Percentiles rank a stretch among this genome's conserved stretches.
Conservation (phyloP, 2,888 invertebrate genomes). For the Urechis unicinctus region DNA sequence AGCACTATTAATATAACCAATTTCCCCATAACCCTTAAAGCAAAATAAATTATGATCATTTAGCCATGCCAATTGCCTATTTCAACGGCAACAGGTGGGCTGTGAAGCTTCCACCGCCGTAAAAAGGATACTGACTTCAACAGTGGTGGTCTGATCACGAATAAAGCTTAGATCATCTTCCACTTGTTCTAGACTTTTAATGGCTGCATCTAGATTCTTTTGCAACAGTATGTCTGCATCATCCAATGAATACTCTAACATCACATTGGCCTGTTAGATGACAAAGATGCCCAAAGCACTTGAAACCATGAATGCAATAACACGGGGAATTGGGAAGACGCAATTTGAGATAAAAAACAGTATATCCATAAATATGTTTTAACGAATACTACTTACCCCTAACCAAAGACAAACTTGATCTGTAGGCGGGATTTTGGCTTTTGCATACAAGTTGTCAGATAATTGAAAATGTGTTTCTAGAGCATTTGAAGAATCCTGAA, state of each 20-base stretch:
- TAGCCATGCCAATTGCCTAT: no score
- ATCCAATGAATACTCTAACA: conserved; percentile 89
- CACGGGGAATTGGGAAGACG: no score
- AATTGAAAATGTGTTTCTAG: conserved; percentile 83
- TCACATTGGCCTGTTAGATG: conserved; percentile 70
- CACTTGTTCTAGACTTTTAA: conserved; percentile 73
- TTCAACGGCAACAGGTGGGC: no score
- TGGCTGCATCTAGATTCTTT: conserved; percentile 64
- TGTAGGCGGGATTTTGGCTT: conserved; percentile 81
- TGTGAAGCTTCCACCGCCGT: no score
- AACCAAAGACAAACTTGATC: conserved; percentile 72
- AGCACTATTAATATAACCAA: no score
- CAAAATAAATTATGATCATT: no score
- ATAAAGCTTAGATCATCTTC: conserved; percentile 91
- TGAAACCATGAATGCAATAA: not conserved
- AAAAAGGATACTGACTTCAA: conserved; percentile 73
- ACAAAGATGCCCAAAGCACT: not conserved
- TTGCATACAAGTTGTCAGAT: conserved; percentile 83
- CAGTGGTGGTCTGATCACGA: conserved; percentile 94
- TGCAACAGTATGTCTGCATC: conserved; percentile 80
- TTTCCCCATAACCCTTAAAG: no score
- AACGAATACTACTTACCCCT: conserved; percentile 56
- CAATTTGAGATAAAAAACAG: not conserved
- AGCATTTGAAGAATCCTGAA: conserved; percentile 57
- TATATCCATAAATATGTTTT: not conserved